Evolutionary conservation across 2,888 invertebrate species (phyloP).

Genomic region (Lordiphosa andalusiaca): DNA sequence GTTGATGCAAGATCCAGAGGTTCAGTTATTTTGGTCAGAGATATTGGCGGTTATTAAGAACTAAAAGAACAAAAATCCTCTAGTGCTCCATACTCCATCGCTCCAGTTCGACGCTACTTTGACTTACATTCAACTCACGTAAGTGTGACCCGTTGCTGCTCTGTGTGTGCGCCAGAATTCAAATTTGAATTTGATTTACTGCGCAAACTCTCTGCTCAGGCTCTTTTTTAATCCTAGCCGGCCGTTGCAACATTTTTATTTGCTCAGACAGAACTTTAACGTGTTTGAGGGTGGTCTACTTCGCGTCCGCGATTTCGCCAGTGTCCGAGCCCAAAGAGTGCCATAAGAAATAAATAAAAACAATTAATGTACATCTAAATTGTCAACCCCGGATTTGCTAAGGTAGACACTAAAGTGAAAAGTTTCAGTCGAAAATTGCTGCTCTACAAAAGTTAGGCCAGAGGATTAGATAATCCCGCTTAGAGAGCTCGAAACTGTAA

Average conservation of each 20-base stretch:
- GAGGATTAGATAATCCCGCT: slow-evolving; percentile 59
- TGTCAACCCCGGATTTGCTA: neutral
- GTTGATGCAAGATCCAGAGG: slow-evolving; percentile 75
- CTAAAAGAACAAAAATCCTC: too few relatives aligned
- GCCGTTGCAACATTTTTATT: slow-evolving; percentile 41
- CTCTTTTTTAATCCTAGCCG: slow-evolving; percentile 34
- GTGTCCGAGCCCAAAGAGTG: too few relatives aligned
- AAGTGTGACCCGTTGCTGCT: too few relatives aligned
- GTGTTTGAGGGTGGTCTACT: slow-evolving; percentile 58
- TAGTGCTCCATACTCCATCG: too few relatives aligned
- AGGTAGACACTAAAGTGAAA: neutral
- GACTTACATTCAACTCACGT: too few relatives aligned
- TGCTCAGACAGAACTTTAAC: slow-evolving; percentile 52
- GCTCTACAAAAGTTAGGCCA: neutral
- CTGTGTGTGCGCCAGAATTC: too few relatives aligned
- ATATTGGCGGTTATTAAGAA: slow-evolving; percentile 71
- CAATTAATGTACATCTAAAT: slow-evolving; percentile 6
- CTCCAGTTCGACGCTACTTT: too few relatives aligned
- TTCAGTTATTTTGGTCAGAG: slow-evolving; percentile 70
- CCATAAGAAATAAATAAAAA: slow-evolving; percentile 13
- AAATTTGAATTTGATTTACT: slow-evolving; percentile 5
- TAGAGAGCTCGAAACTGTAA: slow-evolving; percentile 20
- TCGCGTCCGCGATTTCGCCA: slow-evolving; percentile 41
- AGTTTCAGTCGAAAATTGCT: neutral
- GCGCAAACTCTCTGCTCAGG: slow-evolving; percentile 45